Base-by-base conservation (phyloP, 2,888 invertebrate species). In the Acleris sparsana region DNA sequence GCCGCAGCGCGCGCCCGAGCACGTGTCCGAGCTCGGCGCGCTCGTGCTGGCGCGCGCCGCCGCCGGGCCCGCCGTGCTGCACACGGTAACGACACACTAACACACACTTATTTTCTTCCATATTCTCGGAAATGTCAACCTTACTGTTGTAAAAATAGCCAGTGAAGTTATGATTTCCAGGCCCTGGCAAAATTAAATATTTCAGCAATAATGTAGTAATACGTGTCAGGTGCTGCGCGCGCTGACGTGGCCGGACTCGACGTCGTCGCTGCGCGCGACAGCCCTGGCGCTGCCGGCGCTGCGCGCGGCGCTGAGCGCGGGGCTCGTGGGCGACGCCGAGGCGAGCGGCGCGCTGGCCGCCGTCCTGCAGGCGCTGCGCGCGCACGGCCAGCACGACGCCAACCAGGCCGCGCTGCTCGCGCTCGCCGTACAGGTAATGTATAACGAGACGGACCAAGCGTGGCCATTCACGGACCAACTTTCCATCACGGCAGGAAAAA, bases 341-440 rank as follows among this genome's bases (percentile, higher is more conserved):
- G 55, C 55, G 20, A 44, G 43, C 55, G 44, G 55, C 55, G 44
- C 55, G 33, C 33, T 93, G 91, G 46, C 88, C 93, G 39, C 77
- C 86, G 77, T 88, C n/a, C 57, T 82, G 86, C 70, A 89, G 75
- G 71, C 93, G 77, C 79, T 33, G 11, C 11, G 95, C 18, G 97
- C 97, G 78, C 95, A 95, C 80, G 98, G 98, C 0, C 97, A 98
- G 80, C 98, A 98, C 83, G 98, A 98, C 77, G 95, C 96, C 13
- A 97, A 97, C 90, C 97, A 97, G 83, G 96, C 97, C 16, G 94
- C 95, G 1, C 87, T 98, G 53, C 93, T 97, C 5, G 95, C 95
- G 5, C 93, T 97, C 29, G 97, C 97, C 5, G 95, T 97, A 2
- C 96, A 96, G 88, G 95, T 97, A 69, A 25, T 25, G 25, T 25